Evolutionary conservation across 2,797 vertebrate species (phyloP), one percentile per base, ranked within the genome.

Genomic region (Pangasius larnaudii): DNA sequence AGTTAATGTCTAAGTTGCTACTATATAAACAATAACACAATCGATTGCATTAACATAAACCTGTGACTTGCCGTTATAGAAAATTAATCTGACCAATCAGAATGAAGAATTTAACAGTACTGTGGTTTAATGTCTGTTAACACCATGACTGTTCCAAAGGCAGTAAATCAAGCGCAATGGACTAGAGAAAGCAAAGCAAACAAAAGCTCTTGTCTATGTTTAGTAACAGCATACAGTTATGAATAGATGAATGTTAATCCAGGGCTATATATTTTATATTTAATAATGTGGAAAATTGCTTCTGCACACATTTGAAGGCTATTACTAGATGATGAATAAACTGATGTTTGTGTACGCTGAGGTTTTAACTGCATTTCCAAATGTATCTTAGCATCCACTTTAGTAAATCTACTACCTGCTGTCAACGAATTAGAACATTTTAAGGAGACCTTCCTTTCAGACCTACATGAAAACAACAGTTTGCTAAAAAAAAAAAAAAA

Each of bases 211-310:
- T 27, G 30, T 36, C 78, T 58, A 42, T 61, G 22, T 42, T 81
- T 81, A 27, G 19, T 42, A 53, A 78, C 75, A 78, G 49, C n/a
- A 18, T 33, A 30, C 46, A 53, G 14, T 78, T n/a, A 53, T 30
- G 36, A 78, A 1, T 9, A 19, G 75, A 78, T 33, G 3, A 30
- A 19, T 78, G 46, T 4, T 30, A 53, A 81, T 61, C 78, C 11
- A 61, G 7, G 19, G 78, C 33, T 81, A 81, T 81, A 61, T 61
- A 81, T 81, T 39, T 59, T 27, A 24, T 11, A 36, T 56, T 58
- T 33, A 79, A 58, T 36, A 58, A 81, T 42, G 36, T 42, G 56
- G 56, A 61, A 61, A 81, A 81, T 39, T 39, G 19, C 78, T 81
- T 81, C 56, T 81, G 56, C 11, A 39, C 11, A 16, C 56, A 61